phyloP scores from a whole-genome alignment of 1,140 invertebrate genomes.

The Micrasema minimum region DNA sequence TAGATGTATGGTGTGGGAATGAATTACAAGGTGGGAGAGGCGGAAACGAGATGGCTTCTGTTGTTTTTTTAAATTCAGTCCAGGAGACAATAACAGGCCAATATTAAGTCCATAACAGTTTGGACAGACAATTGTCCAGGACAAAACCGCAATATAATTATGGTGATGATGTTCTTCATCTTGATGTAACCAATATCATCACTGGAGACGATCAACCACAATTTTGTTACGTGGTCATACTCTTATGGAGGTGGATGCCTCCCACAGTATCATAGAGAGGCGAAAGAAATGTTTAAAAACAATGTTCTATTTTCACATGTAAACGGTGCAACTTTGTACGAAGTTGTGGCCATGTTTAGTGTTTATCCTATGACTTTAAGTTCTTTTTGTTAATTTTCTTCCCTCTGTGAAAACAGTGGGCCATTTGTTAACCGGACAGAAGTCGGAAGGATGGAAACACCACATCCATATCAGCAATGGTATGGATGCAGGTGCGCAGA shows the following conservation, averaged over 20 bases:
- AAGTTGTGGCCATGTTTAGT: no score
- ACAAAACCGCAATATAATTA: constrained; percentile 4
- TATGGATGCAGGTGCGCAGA: no score
- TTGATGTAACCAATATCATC: neutral
- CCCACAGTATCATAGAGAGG: neutral
- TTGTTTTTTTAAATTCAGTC: neutral
- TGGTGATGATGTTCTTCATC: neutral
- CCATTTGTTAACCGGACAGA: no score
- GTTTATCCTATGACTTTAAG: no score
- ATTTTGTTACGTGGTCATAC: constrained; percentile 8
- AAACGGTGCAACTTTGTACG: no score
- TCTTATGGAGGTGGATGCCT: neutral
- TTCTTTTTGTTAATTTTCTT: no score
- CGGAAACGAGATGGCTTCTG: constrained; percentile 8
- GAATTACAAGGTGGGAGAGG: neutral
- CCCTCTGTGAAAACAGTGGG: no score
- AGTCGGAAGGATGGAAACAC: no score
- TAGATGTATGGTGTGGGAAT: neutral
- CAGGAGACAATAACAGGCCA: neutral
- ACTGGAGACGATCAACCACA: constrained; percentile 9
- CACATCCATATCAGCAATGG: no score
- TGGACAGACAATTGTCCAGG: constrained; percentile 2
- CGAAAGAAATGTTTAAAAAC: constrained; percentile 1
- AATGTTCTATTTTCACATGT: neutral
- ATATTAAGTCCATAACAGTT: constrained; percentile 4